Base-by-base conservation (phyloP, 2,888 invertebrate genomes). In the Agriopis leucophaearia region DNA sequence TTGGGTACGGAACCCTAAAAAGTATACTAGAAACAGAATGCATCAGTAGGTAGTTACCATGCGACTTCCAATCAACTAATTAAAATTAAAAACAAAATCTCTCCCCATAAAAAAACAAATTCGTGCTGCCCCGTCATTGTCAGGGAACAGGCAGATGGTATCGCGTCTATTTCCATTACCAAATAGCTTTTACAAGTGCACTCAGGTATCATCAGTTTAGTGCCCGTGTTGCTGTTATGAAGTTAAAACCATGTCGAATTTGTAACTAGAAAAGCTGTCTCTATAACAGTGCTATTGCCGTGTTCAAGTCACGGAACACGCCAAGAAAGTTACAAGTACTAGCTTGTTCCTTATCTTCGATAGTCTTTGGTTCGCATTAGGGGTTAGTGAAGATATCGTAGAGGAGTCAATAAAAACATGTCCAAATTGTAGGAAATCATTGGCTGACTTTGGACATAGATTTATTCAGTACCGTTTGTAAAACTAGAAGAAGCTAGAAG, bases 241-340 rank as follows among this genome's bases (percentile, higher is more conserved):
- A 45, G 57, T 45, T 57, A 57, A 15, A 57, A 47, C 57, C 57
- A 47, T 57, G 57, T 57, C 57, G 57, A 57, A 57, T 57, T 57
- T 47, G 57, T 57, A 57, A 57, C 35, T 57, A 45, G 45, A 57
- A 57, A 45, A 36, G 57, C 57, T 47, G 57, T 57, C 57, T 57
- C 57, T 57, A 45, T 57, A 57, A 45, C 57, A 57, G 57, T 57
- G 57, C 57, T 45, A n/a, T 57, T 57, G 35, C 57, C 45, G 44
- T 57, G 57, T 57, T 15, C 57, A 47, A 57, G 57, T 57, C 57
- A 57, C 57, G 57, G 57, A 57, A 36, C 57, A 57, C 57, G 57
- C 42, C 27, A 57, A n/a, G 57, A 57, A 57, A 57, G 45, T 40
- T 57, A 57, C 35, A 36, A 57, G 18, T 44, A 15, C 45, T 6